These are phyloP conservation scores for Orycteropus afer DNA, from an alignment of 2,113 vertebrate species.

Conservation along the genomic window DNA sequence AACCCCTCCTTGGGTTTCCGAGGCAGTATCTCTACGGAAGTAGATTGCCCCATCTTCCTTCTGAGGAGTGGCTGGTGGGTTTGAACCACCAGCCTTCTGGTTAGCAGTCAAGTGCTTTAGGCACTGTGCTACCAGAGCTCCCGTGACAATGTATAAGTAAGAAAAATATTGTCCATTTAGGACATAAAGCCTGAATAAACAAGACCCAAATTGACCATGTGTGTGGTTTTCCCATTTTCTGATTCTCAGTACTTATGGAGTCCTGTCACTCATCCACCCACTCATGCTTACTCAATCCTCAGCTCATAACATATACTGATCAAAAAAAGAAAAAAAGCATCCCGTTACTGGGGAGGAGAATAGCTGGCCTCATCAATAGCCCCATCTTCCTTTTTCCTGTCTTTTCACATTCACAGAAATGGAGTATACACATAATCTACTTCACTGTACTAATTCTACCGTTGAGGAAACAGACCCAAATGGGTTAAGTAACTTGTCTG, in stretches of 20 bases:
- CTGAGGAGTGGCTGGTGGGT: too few relatives aligned
- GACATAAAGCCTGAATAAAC: neutral
- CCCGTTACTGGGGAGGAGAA: neutral
- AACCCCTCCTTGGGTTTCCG: too few relatives aligned
- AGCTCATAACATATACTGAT: too few relatives aligned
- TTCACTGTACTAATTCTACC: neutral
- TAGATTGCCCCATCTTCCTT: too few relatives aligned
- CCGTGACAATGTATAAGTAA: neutral
- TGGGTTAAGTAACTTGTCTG: neutral
- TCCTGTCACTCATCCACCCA: neutral
- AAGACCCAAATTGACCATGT: neutral
- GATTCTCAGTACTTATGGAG: neutral
- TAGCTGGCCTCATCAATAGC: neutral
- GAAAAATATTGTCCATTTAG: neutral
- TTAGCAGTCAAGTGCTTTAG: too few relatives aligned
- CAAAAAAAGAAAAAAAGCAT: neutral
- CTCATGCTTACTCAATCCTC: neutral
- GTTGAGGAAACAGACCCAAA: neutral
- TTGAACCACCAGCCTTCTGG: too few relatives aligned
- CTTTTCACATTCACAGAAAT: neutral
- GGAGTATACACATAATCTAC: rapidly evolving
- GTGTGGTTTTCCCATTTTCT: neutral
- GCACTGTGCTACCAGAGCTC: too few relatives aligned
- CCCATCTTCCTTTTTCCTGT: neutral
- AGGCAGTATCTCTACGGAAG: too few relatives aligned